These are phyloP conservation scores for Lepidurus packardi DNA, from an alignment of 1,140 invertebrate genomes.

Conservation along the genomic window DNA sequence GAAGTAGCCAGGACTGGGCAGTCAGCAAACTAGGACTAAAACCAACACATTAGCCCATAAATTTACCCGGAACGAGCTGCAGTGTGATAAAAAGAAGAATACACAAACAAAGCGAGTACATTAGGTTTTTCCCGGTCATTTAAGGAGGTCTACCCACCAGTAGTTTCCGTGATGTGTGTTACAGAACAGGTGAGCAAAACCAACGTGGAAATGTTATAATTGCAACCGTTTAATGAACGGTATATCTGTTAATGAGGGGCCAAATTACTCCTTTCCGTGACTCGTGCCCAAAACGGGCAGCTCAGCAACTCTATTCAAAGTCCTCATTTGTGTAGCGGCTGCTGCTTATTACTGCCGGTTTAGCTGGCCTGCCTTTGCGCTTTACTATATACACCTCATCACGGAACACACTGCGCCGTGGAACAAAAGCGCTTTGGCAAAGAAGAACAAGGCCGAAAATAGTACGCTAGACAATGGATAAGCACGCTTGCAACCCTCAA, in stretches of 20 bases:
- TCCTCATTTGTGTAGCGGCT: neutral
- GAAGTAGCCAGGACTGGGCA: neutral
- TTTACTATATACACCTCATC: neutral
- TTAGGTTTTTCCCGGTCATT: neutral
- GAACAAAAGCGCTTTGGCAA: no score
- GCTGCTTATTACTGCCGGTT: neutral
- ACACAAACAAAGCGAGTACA: no score
- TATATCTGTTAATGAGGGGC: neutral
- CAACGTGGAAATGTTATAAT: neutral
- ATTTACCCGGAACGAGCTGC: neutral
- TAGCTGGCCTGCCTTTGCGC: neutral
- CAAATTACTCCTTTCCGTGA: neutral
- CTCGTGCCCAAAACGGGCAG: neutral
- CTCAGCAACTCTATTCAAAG: neutral
- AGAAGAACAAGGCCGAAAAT: no score
- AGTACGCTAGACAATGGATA: no score
- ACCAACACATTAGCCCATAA: neutral
- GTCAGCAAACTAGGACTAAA: neutral
- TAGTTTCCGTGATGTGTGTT: no score
- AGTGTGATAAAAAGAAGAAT: neutral
- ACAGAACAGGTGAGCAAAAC: neutral
- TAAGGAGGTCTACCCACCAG: no score
- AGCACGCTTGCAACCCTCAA: no score
- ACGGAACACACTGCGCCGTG: neutral
- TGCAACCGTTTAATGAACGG: neutral